phyloP scores from a whole-genome alignment of 2,888 invertebrate genomes.

The Morpho achilles region DNA sequence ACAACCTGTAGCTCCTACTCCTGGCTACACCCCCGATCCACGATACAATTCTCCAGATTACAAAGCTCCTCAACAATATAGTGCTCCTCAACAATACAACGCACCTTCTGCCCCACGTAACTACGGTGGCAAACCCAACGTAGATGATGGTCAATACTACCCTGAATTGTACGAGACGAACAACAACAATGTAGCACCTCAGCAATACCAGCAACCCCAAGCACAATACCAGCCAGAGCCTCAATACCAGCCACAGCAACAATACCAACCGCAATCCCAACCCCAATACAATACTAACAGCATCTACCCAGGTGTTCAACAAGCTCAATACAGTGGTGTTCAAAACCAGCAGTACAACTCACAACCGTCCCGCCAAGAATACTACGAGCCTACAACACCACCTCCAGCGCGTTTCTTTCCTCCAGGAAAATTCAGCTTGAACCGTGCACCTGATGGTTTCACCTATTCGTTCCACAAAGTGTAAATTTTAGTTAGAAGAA shows the following conservation, averaged over 20 bases:
- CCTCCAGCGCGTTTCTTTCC: slow-evolving; percentile 88
- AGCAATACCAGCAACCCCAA: slow-evolving; percentile 55
- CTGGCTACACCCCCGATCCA: slow-evolving; percentile 75
- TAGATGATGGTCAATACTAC: slow-evolving; percentile 75
- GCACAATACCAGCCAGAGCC: slow-evolving; percentile 56
- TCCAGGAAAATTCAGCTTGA: slow-evolving; percentile 91
- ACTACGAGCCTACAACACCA: slow-evolving; percentile 81
- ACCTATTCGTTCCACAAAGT: slow-evolving; percentile 90
- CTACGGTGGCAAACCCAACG: slow-evolving; percentile 68
- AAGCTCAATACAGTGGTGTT: slow-evolving; percentile 71
- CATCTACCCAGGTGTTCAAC: slow-evolving; percentile 70
- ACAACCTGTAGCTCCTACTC: slow-evolving; percentile 76
- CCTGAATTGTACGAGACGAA: slow-evolving; percentile 71
- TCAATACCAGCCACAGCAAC: slow-evolving; percentile 47
- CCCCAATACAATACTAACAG: slow-evolving; percentile 60
- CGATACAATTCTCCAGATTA: slow-evolving; percentile 77
- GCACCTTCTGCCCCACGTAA: slow-evolving; percentile 71
- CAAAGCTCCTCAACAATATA: slow-evolving; percentile 63
- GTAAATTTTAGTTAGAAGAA: slow-evolving; percentile 56
- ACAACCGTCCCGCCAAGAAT: slow-evolving; percentile 61
- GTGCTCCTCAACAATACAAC: slow-evolving; percentile 69
- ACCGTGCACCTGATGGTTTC: slow-evolving; percentile 92
- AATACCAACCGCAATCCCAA: slow-evolving; percentile 47
- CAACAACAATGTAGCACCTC: slow-evolving; percentile 57
- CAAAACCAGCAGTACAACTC: slow-evolving; percentile 55